phyloP scores from a whole-genome alignment of 2,113 vertebrate species.

The Zosterops hypoxanthus region DNA sequence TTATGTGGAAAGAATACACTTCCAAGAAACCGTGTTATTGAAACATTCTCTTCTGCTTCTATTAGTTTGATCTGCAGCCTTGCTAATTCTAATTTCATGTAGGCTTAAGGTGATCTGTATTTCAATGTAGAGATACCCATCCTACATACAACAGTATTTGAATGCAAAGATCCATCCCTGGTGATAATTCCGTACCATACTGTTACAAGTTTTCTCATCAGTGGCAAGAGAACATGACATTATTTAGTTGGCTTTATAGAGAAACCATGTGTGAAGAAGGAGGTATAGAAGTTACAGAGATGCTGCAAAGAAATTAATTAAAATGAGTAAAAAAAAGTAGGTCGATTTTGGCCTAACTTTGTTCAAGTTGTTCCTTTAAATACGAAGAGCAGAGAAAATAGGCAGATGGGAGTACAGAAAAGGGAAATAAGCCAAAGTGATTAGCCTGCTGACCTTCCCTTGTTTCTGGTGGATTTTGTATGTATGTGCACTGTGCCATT shows the following conservation, averaged over 20 bases:
- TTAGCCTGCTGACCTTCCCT: constrained; percentile 41
- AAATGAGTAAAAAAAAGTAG: background rate
- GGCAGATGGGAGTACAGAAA: constrained; percentile 38
- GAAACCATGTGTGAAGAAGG: background rate
- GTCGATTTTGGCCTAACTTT: background rate
- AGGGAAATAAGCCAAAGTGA: constrained; percentile 56
- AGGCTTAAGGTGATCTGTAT: background rate
- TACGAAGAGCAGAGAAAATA: constrained; percentile 21
- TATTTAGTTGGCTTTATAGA: constrained; percentile 8
- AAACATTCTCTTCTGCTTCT: background rate
- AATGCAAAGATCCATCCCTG: background rate
- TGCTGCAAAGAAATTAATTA: constrained; percentile 12
- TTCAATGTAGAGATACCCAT: background rate
- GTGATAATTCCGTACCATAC: background rate
- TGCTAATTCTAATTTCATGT: background rate
- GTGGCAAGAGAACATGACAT: background rate
- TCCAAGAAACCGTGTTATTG: background rate
- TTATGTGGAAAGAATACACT: background rate
- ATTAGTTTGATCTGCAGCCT: background rate
- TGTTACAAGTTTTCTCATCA: background rate
- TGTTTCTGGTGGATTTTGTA: constrained; percentile 57
- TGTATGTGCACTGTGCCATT: constrained; percentile 46
- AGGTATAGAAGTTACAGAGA: background rate
- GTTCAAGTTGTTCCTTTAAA: constrained; percentile 20
- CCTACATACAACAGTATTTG: background rate